Conservation (phyloP, 2,113 vertebrate genomes). For the Neofelis nebulosa region DNA sequence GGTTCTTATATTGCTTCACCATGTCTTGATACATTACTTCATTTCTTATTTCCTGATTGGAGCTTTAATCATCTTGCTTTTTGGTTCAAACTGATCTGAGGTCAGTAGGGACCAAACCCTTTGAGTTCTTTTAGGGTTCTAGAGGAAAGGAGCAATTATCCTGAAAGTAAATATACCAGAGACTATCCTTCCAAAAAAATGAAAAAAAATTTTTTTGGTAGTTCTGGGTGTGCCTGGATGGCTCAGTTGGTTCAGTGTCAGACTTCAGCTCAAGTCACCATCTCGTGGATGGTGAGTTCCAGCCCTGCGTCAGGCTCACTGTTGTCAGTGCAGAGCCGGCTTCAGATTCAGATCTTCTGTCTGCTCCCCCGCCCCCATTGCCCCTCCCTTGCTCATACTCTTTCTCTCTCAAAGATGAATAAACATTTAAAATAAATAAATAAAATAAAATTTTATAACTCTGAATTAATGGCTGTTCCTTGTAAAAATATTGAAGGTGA, state of each 20-base stretch:
- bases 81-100: slow-evolving; percentile 3
- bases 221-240: too few relatives aligned
- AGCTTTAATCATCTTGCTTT: background rate
- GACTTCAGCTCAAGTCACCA: too few relatives aligned
- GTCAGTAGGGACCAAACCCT: background rate
- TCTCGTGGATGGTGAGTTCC: too few relatives aligned
- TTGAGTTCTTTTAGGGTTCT: background rate
- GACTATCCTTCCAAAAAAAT: background rate
- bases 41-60: slow-evolving; percentile 5
- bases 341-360: too few relatives aligned
- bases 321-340: too few relatives aligned
- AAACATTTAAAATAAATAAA: too few relatives aligned
- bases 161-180: slow-evolving; percentile 14
- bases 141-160: background rate
- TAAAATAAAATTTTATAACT: background rate
- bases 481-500: slow-evolving; percentile 13
- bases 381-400: too few relatives aligned
- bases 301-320: too few relatives aligned
- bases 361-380: too few relatives aligned
- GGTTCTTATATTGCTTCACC: background rate
- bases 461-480: background rate
- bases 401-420: too few relatives aligned
- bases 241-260: too few relatives aligned
- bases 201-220: background rate
- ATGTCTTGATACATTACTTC: background rate